A percentile compares a stretch with the other conserved stretches of the same genome.
These are phyloP conservation scores for Anolis apletophallus DNA, from an alignment of 2,797 vertebrate genomes.

Conservation along the genomic window DNA sequence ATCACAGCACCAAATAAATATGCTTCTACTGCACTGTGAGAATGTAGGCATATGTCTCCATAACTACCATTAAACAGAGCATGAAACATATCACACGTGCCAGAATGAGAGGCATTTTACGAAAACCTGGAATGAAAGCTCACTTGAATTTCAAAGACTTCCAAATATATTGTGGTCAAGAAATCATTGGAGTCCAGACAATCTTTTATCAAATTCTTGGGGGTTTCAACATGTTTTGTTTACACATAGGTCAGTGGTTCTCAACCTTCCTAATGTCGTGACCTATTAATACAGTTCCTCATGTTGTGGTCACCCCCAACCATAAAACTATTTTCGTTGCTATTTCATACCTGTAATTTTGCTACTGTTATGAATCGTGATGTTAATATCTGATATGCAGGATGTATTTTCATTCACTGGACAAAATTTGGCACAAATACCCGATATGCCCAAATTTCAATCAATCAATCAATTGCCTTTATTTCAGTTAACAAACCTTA, in stretches of 20 bases:
- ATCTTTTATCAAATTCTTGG: not conserved
- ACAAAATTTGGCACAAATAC: too few relatives aligned
- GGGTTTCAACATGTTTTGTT: not conserved
- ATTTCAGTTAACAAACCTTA: too few relatives aligned
- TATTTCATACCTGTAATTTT: too few relatives aligned
- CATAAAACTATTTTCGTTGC: too few relatives aligned
- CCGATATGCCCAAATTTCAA: too few relatives aligned
- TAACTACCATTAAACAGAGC: not conserved
- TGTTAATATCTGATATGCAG: too few relatives aligned
- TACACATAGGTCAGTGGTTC: not conserved
- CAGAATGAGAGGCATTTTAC: not conserved
- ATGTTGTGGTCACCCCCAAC: too few relatives aligned
- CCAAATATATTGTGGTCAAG: not conserved
- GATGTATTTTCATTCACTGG: too few relatives aligned
- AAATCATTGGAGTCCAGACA: not conserved
- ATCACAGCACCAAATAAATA: not conserved
- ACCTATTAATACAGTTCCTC: too few relatives aligned
- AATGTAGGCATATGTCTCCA: not conserved
- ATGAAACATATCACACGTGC: not conserved
- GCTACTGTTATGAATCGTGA: too few relatives aligned
- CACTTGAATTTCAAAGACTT: not conserved
- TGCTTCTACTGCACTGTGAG: not conserved
- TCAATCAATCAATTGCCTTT: too few relatives aligned
- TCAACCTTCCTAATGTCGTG: too few relatives aligned
- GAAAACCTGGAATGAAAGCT: not conserved